phyloP scores from a whole-genome alignment of 1,140 invertebrate genomes.

The Apis laboriosa region DNA sequence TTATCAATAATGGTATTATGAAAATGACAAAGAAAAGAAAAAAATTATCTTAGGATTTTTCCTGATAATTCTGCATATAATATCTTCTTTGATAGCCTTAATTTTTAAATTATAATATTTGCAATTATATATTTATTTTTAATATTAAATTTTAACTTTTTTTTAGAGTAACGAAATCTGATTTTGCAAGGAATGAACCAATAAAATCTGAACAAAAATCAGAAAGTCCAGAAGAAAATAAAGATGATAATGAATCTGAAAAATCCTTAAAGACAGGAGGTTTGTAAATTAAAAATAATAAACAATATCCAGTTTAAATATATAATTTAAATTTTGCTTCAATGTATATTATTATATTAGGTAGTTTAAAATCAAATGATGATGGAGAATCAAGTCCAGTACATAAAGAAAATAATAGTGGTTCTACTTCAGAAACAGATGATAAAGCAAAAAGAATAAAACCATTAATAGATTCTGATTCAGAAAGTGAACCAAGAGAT shows the following conservation, averaged over 20 bases:
- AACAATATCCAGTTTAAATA: background rate
- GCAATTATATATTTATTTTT: background rate
- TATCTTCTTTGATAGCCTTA: no score
- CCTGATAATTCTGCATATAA: no score
- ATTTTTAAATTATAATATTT: no score
- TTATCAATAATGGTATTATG: no score
- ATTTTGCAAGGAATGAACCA: conserved; percentile 44
- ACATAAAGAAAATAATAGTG: conserved; percentile 70
- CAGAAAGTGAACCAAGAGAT: conserved; percentile 79
- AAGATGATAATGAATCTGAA: conserved; percentile 76
- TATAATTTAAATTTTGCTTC: background rate
- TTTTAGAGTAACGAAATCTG: conserved; percentile 27
- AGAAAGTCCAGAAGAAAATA: conserved; percentile 76
- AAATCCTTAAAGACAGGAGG: conserved; percentile 68
- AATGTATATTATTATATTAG: conserved; percentile 17
- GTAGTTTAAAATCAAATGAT: conserved; percentile 51
- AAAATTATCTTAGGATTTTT: background rate
- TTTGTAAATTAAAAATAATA: conserved; percentile 24
- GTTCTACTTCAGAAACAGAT: conserved; percentile 72
- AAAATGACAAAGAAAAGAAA: no score
- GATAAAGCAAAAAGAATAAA: conserved; percentile 73
- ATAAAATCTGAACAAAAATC: conserved; percentile 62
- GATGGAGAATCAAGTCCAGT: conserved; percentile 61
- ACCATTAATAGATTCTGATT: conserved; percentile 81
- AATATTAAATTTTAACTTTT: no score